These are phyloP conservation scores for Neoascia interrupta DNA, from an alignment of 2,888 invertebrate species.

Conservation along the genomic window DNA sequence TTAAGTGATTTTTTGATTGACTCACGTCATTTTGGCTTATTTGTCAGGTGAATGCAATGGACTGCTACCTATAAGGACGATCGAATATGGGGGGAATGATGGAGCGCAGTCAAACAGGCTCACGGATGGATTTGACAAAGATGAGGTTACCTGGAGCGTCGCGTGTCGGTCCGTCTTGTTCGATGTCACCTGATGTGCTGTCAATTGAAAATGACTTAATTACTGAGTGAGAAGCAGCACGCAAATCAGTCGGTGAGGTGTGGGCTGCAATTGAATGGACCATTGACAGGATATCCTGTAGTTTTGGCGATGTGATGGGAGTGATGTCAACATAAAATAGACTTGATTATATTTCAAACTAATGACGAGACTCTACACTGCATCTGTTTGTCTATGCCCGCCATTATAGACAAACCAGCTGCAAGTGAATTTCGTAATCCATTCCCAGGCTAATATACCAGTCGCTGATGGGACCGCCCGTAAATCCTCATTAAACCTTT, in stretches of 20 bases:
- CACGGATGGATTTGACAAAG: constrained; percentile 45
- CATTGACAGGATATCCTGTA: constrained; percentile 50
- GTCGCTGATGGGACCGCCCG: constrained; percentile 46
- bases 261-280: background rate
- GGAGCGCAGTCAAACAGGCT: constrained; percentile 27
- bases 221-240: constrained; percentile 7
- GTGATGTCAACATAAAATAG: background rate
- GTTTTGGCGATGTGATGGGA: background rate
- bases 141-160: constrained; percentile 57
- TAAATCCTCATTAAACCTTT: constrained; percentile 70
- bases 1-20: constrained; percentile 70
- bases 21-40: constrained; percentile 64
- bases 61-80: too few species aligned
- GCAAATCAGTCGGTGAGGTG: constrained; percentile 6
- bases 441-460: constrained; percentile 20
- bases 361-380: background rate
- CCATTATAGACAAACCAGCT: constrained; percentile 24
- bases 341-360: too few species aligned
- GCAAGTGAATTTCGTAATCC: constrained; percentile 35
- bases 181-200: constrained; percentile 48
- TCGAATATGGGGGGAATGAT: constrained; percentile 51
- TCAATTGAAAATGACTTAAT: constrained; percentile 65
- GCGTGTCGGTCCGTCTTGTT: constrained; percentile 59
- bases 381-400: background rate
- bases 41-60: constrained; percentile 60